Evolutionary conservation across 1,140 invertebrate species (phyloP).

Genomic region (Cherax quadricarinatus): DNA sequence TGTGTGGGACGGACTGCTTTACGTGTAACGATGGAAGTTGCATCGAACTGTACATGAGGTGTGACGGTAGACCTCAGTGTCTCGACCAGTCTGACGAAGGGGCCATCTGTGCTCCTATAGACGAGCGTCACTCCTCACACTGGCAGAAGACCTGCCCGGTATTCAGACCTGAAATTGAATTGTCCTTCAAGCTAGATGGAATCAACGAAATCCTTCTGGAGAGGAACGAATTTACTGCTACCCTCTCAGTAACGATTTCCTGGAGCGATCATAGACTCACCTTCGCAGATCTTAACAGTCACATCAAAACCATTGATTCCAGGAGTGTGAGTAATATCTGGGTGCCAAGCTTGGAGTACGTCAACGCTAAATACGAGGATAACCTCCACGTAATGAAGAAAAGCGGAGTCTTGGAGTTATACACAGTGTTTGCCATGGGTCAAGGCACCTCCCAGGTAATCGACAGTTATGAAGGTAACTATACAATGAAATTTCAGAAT

Average conservation of each 20-base stretch:
- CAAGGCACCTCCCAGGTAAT: background rate
- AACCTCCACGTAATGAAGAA: conserved; percentile 3
- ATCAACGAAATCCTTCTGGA: background rate
- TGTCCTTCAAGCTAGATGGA: background rate
- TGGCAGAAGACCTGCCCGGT: background rate
- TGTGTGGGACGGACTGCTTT: background rate
- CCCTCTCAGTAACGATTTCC: background rate
- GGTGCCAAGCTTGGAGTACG: background rate
- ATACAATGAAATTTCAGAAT: background rate
- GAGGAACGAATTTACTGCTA: conserved; percentile 16
- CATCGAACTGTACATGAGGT: background rate
- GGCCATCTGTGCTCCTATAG: background rate
- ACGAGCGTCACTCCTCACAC: conserved; percentile 3
- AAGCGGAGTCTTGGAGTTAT: background rate
- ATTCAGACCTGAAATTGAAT: background rate
- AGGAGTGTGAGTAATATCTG: background rate
- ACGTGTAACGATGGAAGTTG: conserved; percentile 11
- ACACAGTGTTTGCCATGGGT: background rate
- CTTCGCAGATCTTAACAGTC: conserved; percentile 1
- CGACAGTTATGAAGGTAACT: conserved; percentile 34
- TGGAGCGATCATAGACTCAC: conserved; percentile 9
- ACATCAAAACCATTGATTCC: background rate
- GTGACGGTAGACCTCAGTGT: conserved; percentile 11
- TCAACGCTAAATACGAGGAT: conserved; percentile 16
- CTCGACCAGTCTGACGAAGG: conserved; percentile 36